phyloP scores from a whole-genome alignment of 2,797 vertebrate genomes.

The Cossypha polioptera region DNA sequence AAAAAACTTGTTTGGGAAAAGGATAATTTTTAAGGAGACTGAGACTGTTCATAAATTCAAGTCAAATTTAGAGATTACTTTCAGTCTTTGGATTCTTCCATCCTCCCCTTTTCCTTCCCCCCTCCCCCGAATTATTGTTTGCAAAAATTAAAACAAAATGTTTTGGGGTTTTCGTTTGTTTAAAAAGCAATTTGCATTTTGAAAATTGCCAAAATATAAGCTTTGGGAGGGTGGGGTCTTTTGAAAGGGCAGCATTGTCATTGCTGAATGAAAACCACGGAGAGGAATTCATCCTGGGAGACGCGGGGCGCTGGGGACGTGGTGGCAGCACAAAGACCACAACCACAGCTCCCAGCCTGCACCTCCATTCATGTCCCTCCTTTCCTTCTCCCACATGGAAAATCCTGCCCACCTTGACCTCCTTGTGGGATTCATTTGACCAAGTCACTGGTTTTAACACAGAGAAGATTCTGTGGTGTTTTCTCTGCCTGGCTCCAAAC shows the following conservation, averaged over 20 bases:
- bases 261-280: slow-evolving; percentile 52
- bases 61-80: slow-evolving; percentile 47
- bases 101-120: background rate
- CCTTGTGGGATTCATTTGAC: background rate
- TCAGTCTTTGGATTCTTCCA: slow-evolving; percentile 36
- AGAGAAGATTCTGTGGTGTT: background rate
- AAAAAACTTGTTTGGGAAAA: background rate
- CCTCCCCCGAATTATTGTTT: slow-evolving; percentile 21
- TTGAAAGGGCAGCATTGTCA: slow-evolving; percentile 63
- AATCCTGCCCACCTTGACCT: background rate
- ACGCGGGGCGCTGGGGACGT: background rate
- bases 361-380: background rate
- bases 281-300: slow-evolving; percentile 41
- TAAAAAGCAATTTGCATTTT: slow-evolving; percentile 60
- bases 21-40: slow-evolving; percentile 11
- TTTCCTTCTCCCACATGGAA: background rate
- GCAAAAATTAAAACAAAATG: slow-evolving; percentile 67
- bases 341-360: background rate
- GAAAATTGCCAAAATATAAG: slow-evolving; percentile 62
- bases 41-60: slow-evolving; percentile 24
- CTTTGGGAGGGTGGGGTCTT: slow-evolving; percentile 60
- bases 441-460: background rate
- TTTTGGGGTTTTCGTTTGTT: slow-evolving; percentile 45
- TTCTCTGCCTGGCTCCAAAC: background rate
- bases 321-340: background rate